Conservation (phyloP, 2,888 invertebrate species). For the Clusia tigrina region DNA sequence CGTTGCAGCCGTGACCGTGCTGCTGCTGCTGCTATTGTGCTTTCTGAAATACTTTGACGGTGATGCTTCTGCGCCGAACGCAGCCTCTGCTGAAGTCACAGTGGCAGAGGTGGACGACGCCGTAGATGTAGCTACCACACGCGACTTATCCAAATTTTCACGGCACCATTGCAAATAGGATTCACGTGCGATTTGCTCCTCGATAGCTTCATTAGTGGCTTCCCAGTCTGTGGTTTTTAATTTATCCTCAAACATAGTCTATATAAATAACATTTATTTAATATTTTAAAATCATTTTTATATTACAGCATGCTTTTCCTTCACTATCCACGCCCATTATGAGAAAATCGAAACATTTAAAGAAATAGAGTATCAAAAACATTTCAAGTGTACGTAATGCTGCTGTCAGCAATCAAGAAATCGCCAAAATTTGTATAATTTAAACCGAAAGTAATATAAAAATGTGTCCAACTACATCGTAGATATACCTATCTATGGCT, state of each 20-base stretch:
- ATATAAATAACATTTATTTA: slow-evolving; percentile 32
- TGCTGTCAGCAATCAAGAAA: no score
- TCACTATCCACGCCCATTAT: no score
- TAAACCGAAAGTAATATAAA: no score
- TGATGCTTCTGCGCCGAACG: slow-evolving; percentile 54
- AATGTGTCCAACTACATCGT: no score
- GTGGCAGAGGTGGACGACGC: slow-evolving; percentile 50
- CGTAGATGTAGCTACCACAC: slow-evolving; percentile 46
- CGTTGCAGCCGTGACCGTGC: slow-evolving; percentile 27
- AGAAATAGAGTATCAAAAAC: no score
- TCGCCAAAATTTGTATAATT: no score
- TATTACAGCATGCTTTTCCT: no score
- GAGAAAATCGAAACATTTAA: no score
- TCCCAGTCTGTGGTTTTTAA: slow-evolving; percentile 90
- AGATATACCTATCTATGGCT: no score
- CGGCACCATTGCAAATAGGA: slow-evolving; percentile 83
- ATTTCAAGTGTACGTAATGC: no score
- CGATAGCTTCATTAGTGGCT: slow-evolving; percentile 88
- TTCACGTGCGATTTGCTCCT: slow-evolving; percentile 86
- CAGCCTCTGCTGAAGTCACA: slow-evolving; percentile 56
- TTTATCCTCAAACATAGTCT: slow-evolving; percentile 92
- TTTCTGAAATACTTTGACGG: slow-evolving; percentile 54
- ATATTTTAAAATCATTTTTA: slow-evolving; percentile 14
- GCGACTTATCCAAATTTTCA: slow-evolving; percentile 70
- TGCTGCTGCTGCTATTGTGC: slow-evolving; percentile 30